phyloP scores from a whole-genome alignment of 2,797 vertebrate species.

The Leptatherina wallacei region DNA sequence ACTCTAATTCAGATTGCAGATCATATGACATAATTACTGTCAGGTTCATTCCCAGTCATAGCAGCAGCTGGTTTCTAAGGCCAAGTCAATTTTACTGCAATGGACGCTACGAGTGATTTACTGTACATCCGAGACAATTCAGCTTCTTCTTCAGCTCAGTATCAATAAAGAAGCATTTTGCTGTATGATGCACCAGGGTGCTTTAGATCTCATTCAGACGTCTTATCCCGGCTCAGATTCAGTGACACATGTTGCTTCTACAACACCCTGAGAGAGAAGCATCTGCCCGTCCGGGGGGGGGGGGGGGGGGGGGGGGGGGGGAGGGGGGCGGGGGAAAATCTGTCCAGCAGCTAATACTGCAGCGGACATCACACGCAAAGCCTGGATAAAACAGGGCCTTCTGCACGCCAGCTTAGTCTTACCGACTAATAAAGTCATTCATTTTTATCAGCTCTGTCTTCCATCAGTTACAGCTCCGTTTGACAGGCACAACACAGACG shows the following conservation, averaged over 20 bases:
- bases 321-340: no score
- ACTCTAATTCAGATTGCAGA: conserved; percentile 34
- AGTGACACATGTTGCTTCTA: conserved; percentile 49
- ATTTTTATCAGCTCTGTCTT: conserved; percentile 47
- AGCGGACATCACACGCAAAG: conserved; percentile 55
- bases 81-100: background rate
- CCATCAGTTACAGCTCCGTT: conserved; percentile 5
- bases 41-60: background rate
- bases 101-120: background rate
- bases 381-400: conserved; percentile 59
- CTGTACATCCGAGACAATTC: background rate
- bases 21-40: conserved; percentile 37
- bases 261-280: conserved; percentile 29
- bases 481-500: conserved; percentile 11
- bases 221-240: conserved; percentile 61
- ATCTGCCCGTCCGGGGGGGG: conserved; percentile 55
- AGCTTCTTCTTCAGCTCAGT: background rate
- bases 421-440: conserved; percentile 65
- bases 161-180: conserved; percentile 16
- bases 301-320: background rate
- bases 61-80: conserved; percentile 14
- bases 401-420: conserved; percentile 55
- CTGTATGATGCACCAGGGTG: conserved; percentile 21
- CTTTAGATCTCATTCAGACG: conserved; percentile 36
- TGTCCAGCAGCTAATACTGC: conserved; percentile 49